These are phyloP conservation scores for Eptesicus fuscus DNA, from an alignment of 2,113 vertebrate species.

Conservation along the genomic window DNA sequence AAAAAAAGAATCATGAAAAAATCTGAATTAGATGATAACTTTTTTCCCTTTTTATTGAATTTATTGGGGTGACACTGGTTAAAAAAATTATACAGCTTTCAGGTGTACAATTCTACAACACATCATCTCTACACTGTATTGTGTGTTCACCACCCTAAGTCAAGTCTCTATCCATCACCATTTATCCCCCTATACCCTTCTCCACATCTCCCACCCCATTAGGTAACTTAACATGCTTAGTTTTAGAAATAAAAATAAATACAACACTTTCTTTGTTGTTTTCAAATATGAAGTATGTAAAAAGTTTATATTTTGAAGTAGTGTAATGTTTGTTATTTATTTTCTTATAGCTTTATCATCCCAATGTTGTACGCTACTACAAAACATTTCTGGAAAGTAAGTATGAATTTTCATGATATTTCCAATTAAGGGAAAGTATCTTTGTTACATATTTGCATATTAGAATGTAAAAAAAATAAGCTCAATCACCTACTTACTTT, in stretches of 20 bases:
- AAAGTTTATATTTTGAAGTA: neutral
- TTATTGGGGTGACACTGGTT: neutral
- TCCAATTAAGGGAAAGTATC: neutral
- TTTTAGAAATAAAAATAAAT: neutral
- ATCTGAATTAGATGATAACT: neutral
- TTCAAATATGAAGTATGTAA: neutral
- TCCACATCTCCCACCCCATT: neutral
- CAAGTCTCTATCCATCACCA: neutral
- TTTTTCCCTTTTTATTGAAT: too few relatives aligned
- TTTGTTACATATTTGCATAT: neutral
- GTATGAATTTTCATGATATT: constrained; percentile 59
- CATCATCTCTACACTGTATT: neutral
- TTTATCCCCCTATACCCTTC: neutral
- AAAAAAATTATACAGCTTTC: neutral
- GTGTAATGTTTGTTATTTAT: neutral
- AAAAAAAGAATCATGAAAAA: neutral
- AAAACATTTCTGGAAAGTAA: constrained; percentile 95
- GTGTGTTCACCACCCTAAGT: neutral
- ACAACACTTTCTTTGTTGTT: neutral
- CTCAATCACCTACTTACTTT: neutral
- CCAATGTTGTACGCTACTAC: constrained; percentile 92
- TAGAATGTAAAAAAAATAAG: neutral
- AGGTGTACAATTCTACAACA: neutral
- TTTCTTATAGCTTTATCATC: constrained; percentile 88
- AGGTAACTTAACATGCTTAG: neutral